phyloP scores from a whole-genome alignment of 2,888 invertebrate species.

The Notodonta dromedarius region DNA sequence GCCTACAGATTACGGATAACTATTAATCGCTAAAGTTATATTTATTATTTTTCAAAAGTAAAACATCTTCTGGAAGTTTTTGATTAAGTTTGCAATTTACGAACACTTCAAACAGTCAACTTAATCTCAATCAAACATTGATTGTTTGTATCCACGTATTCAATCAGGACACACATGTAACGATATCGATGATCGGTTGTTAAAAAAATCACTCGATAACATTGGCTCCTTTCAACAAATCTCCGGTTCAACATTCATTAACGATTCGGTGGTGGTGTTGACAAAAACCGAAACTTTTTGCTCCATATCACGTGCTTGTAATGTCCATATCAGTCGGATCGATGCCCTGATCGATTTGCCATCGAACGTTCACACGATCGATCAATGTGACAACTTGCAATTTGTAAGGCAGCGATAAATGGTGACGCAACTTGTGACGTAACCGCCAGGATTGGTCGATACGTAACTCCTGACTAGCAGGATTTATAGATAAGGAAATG shows the following conservation, averaged over 20 bases:
- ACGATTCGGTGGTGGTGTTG: conserved; percentile 2
- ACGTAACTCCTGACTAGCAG: neutral
- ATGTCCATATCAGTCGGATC: conserved; percentile 25
- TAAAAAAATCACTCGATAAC: neutral
- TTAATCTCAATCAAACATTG: too few species aligned
- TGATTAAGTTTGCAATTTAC: too few species aligned
- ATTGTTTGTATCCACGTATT: too few species aligned
- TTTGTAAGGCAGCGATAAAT: conserved; percentile 8
- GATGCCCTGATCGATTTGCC: conserved; percentile 25
- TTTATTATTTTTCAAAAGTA: too few species aligned
- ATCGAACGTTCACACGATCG: conserved; percentile 29
- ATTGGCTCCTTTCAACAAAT: neutral
- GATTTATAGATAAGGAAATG: neutral
- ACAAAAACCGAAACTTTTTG: conserved; percentile 26
- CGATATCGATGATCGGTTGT: conserved; percentile 1
- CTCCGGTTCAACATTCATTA: neutral
- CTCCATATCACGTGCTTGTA: conserved; percentile 17
- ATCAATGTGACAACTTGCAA: conserved; percentile 22
- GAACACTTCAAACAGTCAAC: too few species aligned
- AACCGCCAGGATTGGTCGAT: conserved; percentile 2
- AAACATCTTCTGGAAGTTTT: too few species aligned
- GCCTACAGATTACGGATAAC: too few species aligned
- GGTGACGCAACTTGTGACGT: conserved; percentile 16
- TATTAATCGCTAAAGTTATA: too few species aligned
- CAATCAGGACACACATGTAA: neutral